A percentile compares a stretch with the other conserved stretches of the same genome.
Evolutionary conservation across 2,113 vertebrate genomes (phyloP).

Genomic region (Pipa parva): DNA sequence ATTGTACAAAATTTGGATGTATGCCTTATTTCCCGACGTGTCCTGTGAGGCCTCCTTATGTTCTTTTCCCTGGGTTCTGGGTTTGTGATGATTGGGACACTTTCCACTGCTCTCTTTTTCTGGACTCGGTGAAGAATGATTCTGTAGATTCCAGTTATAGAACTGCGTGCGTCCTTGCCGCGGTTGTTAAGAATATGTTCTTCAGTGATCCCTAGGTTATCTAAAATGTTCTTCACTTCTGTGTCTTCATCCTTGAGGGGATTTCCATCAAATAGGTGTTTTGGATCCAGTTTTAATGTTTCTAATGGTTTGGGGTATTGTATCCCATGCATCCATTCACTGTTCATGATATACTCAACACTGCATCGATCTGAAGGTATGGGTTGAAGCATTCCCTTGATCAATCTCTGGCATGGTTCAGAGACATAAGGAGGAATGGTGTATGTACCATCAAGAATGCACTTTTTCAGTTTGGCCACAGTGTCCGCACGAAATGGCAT

Average conservation of each 20-base stretch:
- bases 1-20: conserved; percentile 90
- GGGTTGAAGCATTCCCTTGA: conserved; percentile 79
- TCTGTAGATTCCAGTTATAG: conserved; percentile 85
- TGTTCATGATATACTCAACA: conserved; percentile 80
- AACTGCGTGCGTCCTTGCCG: conserved; percentile 79
- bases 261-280: conserved; percentile 64
- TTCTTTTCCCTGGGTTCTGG: conserved; percentile 60
- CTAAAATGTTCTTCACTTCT: conserved; percentile 75
- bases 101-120: conserved; percentile 72
- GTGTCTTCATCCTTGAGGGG: conserved; percentile 75
- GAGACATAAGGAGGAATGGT: conserved; percentile 73
- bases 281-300: conserved; percentile 82
- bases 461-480: conserved; percentile 87
- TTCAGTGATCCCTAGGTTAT: conserved; percentile 79
- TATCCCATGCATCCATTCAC: conserved; percentile 84
- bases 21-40: conserved; percentile 73
- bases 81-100: conserved; percentile 62
- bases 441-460: conserved; percentile 86
- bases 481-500: conserved; percentile 96
- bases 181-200: conserved; percentile 86
- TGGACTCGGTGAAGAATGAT: conserved; percentile 86
- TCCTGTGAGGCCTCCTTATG: conserved; percentile 65
- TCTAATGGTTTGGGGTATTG: conserved; percentile 78
- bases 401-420: conserved; percentile 77
- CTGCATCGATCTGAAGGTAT: conserved; percentile 73